Percentiles rank a stretch among this genome's conserved stretches.
These are phyloP conservation scores for Pantelozetes paolii DNA, from an alignment of 2,888 invertebrate species.

Conservation along the genomic window DNA sequence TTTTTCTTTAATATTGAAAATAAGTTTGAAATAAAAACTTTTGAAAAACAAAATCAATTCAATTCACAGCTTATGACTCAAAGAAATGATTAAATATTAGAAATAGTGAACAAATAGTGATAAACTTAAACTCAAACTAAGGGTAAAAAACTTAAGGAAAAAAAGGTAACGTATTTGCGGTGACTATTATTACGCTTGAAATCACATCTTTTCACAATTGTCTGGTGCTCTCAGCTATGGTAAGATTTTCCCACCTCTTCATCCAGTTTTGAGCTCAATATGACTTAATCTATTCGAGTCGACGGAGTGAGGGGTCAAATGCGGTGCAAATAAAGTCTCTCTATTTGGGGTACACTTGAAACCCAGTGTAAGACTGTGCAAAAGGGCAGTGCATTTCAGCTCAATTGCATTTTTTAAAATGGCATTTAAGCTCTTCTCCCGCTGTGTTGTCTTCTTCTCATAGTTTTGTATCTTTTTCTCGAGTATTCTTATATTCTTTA, in stretches of 20 bases:
- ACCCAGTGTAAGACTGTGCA: not conserved
- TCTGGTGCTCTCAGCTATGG: not conserved
- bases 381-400: slow-evolving; percentile 21
- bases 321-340: slow-evolving; percentile 22
- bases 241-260: slow-evolving; percentile 17
- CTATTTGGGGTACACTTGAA: slow-evolving; percentile 5
- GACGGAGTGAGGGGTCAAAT: slow-evolving; percentile 15
- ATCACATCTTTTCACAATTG: slow-evolving; percentile 25
- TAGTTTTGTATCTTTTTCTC: not conserved
- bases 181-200: slow-evolving; percentile 13
- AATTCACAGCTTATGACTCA: not conserved
- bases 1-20: not conserved
- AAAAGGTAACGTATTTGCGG: not conserved
- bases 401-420: slow-evolving; percentile 26
- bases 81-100: not conserved
- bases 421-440: slow-evolving; percentile 18
- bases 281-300: slow-evolving; percentile 24
- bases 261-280: slow-evolving; percentile 4
- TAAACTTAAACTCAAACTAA: not conserved
- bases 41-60: no score
- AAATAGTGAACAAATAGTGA: not conserved
- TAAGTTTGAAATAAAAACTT: no score
- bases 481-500: not conserved
- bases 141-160: not conserved
- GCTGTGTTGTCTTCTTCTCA: slow-evolving; percentile 15